Evolutionary conservation across 2,113 vertebrate genomes (phyloP).

Genomic region (Apodemus sylvaticus): DNA sequence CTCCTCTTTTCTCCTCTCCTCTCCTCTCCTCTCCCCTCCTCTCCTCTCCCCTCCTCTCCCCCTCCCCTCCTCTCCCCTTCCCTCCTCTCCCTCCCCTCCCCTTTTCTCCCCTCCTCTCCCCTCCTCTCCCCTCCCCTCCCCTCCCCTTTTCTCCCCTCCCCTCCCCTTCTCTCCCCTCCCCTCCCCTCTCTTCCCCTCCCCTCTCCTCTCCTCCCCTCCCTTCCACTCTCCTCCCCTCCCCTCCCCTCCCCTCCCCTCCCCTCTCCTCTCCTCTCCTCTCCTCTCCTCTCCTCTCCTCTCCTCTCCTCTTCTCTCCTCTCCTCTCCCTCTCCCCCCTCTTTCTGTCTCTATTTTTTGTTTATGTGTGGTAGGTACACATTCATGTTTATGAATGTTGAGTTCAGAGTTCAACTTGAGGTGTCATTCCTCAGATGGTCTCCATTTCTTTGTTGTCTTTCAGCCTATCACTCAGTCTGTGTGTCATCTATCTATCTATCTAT

Average conservation of each 20-base stretch:
- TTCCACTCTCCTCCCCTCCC: background rate
- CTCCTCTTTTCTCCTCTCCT: no score
- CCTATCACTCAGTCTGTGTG: background rate
- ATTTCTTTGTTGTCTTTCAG: background rate
- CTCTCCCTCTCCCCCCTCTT: no score
- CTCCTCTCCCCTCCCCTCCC: no score
- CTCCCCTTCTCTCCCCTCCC: no score
- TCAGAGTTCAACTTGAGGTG: background rate
- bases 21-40: no score
- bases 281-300: accelerated
- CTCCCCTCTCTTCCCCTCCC: accelerated
- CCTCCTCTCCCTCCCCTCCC: background rate
- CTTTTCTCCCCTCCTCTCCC: no score
- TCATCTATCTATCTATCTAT: background rate
- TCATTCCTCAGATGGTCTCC: background rate
- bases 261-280: background rate
- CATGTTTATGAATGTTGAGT: background rate
- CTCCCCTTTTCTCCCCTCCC: accelerated
- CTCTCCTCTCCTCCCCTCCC: accelerated
- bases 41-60: no score
- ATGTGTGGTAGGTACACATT: background rate
- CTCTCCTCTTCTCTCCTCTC: accelerated
- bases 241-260: background rate
- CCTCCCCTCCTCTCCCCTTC: no score
- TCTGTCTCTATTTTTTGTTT: background rate